A percentile compares a stretch with the other conserved stretches of the same genome.
Evolutionary conservation across 2,113 vertebrate species (phyloP).

Genomic region (Smithornis capensis): DNA sequence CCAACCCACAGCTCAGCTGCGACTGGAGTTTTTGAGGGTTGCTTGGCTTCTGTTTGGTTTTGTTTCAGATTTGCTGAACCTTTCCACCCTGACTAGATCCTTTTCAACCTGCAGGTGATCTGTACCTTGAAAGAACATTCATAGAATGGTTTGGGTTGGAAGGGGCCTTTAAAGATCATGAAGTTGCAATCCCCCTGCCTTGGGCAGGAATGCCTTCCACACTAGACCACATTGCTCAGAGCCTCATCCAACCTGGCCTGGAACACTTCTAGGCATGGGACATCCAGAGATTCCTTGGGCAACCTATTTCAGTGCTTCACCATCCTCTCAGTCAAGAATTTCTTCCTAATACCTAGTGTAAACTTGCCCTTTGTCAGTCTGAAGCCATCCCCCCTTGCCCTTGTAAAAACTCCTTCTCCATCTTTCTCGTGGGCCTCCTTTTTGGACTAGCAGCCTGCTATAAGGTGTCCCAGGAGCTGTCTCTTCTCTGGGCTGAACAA

Average conservation of each 20-base stretch:
- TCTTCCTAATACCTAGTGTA: not conserved
- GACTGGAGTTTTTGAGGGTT: fast-evolving
- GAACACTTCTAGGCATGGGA: not conserved
- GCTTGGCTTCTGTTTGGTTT: not conserved
- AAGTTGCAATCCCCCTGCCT: fast-evolving
- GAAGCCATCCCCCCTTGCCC: not conserved
- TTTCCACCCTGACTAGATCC: no score
- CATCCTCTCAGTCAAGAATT: not conserved
- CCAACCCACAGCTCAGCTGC: fast-evolving
- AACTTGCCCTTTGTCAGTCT: not conserved
- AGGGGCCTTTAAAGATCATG: not conserved
- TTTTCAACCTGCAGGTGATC: not conserved
- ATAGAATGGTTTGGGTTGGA: not conserved
- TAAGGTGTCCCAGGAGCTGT: not conserved
- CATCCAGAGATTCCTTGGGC: not conserved
- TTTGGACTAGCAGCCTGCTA: not conserved
- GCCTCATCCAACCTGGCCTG: not conserved
- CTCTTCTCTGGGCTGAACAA: not conserved
- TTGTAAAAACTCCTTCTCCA: not conserved
- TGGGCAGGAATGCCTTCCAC: not conserved
- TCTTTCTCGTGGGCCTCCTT: not conserved
- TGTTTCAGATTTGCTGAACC: not conserved
- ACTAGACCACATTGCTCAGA: not conserved
- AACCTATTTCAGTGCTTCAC: not conserved
- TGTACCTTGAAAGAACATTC: not conserved